phyloP scores from a whole-genome alignment of 1,140 invertebrate species.

The Bradysia coprophila region DNA sequence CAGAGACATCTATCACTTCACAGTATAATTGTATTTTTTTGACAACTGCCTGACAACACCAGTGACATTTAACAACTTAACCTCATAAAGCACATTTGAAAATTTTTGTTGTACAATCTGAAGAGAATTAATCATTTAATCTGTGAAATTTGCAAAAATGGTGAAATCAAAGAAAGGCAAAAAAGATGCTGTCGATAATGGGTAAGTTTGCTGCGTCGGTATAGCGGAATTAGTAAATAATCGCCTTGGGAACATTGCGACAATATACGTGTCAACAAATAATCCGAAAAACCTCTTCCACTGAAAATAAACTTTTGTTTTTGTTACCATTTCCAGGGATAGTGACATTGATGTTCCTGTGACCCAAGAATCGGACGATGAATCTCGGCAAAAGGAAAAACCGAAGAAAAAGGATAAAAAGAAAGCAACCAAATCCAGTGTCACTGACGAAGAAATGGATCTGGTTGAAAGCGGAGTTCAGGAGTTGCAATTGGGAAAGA shows the following conservation, averaged over 20 bases:
- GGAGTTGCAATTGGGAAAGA: slow-evolving; percentile 16
- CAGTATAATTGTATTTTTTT: no score
- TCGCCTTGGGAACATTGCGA: background rate
- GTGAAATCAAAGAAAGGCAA: slow-evolving; percentile 26
- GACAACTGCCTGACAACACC: no score
- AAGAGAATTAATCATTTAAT: no score
- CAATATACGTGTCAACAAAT: slow-evolving; percentile 2
- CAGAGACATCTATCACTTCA: no score
- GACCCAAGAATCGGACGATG: background rate
- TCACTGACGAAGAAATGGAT: background rate
- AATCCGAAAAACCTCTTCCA: slow-evolving; percentile 5
- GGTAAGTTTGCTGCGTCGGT: no score
- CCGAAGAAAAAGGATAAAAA: background rate
- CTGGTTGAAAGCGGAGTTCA: slow-evolving; percentile 2
- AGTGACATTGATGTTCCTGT: background rate
- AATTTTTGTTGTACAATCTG: no score
- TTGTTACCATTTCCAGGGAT: background rate
- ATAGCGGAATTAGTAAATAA: background rate
- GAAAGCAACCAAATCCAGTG: background rate
- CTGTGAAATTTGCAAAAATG: no score
- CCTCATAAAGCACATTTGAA: no score
- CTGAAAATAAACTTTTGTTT: background rate
- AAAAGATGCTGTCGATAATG: slow-evolving; percentile 24
- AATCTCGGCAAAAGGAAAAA: background rate
- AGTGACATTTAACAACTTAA: no score